A percentile compares a stretch with the other conserved stretches of the same genome.
Evolutionary conservation across 2,888 invertebrate genomes (phyloP).

Genomic region (Eueremaeus valkanovi): DNA sequence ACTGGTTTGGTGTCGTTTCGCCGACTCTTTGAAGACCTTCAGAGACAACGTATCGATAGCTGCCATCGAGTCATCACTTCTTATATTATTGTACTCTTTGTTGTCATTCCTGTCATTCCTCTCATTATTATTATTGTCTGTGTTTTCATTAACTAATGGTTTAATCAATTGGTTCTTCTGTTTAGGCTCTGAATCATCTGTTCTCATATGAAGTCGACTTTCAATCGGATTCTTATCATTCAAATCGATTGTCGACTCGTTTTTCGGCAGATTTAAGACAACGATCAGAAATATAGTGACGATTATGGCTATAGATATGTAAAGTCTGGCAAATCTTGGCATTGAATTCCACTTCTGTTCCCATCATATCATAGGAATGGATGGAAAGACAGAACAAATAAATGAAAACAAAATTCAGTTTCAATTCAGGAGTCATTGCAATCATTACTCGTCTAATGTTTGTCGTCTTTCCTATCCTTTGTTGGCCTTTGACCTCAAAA

Average conservation of each 20-base stretch:
- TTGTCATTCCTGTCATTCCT: slow-evolving; percentile 1
- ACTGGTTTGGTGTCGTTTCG: slow-evolving; percentile 57
- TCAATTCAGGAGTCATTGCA: neutral
- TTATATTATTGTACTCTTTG: neutral
- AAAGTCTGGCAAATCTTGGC: slow-evolving; percentile 23
- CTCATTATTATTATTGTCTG: neutral
- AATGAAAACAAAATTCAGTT: neutral
- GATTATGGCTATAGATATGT: neutral
- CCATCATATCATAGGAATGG: neutral
- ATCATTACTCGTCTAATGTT: neutral
- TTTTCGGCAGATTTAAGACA: slow-evolving; percentile 5
- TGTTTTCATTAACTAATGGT: neutral
- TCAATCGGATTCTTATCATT: neutral
- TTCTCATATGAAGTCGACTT: neutral
- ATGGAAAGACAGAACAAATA: neutral
- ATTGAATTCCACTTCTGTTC: slow-evolving; percentile 29
- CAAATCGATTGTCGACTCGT: neutral
- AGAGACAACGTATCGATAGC: neutral
- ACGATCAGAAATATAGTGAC: neutral
- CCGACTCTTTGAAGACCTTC: slow-evolving; percentile 18
- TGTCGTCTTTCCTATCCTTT: neutral
- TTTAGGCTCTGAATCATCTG: neutral
- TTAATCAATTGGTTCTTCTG: slow-evolving; percentile 5
- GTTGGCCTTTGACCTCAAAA: neutral
- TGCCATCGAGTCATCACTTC: neutral